These are phyloP conservation scores for Morbakka virulenta DNA, from an alignment of 30 jellyfish, hydroid and myxozoan species.

Conservation along the genomic window DNA sequence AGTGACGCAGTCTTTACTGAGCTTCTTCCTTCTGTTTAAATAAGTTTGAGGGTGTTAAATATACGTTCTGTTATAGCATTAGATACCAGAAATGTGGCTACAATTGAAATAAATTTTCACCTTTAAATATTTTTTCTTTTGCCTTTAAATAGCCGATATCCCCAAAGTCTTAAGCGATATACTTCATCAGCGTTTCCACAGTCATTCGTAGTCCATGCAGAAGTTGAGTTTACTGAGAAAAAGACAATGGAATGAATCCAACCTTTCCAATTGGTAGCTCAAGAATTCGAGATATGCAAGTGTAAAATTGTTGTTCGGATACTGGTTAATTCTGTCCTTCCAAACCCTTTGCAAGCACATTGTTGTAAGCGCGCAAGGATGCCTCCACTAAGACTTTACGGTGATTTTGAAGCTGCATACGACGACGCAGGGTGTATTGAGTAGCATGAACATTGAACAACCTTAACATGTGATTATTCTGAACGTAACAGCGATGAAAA, in stretches of 20 bases:
- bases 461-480: conserved; percentile 12
- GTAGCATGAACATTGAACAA: conserved; percentile 38
- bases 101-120: not conserved
- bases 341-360: conserved; percentile 22
- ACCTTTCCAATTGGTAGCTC: conserved; percentile 28
- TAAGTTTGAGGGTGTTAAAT: conserved; percentile 29
- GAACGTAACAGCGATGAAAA: conserved; percentile 14
- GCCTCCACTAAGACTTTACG: conserved; percentile 37
- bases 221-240: conserved; percentile 34
- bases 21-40: conserved; percentile 21
- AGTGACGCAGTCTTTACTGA: conserved; percentile 25
- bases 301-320: conserved; percentile 27
- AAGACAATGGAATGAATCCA: conserved; percentile 43
- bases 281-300: conserved; percentile 44
- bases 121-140: not conserved
- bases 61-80: too few species aligned
- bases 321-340: conserved; percentile 14
- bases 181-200: conserved; percentile 4
- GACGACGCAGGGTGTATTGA: conserved; percentile 55
- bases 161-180: conserved; percentile 35
- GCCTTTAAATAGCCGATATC: not conserved
- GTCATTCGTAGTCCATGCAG: conserved; percentile 23
- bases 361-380: conserved; percentile 22
- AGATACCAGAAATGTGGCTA: conserved; percentile 47
- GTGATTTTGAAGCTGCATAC: conserved; percentile 37